Evolutionary conservation across 2,888 invertebrate species (phyloP), one percentile per base, ranked within the genome.

Genomic region (Scaptomyza flava): DNA sequence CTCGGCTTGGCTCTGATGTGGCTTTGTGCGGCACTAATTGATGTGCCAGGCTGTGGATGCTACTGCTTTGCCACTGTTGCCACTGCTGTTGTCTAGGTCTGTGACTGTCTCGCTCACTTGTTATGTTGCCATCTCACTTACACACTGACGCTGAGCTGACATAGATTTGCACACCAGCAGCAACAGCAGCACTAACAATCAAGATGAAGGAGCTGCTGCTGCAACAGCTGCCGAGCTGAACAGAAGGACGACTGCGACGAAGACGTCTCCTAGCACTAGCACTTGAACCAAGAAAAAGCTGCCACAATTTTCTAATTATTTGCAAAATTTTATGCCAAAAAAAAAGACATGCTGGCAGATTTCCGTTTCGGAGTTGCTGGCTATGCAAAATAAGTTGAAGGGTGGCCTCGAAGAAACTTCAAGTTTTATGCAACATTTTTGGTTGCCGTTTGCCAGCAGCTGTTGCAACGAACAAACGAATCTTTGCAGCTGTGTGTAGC

Each of bases 281-380:
- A 61, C 53, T 63, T 57, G 52, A 67, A 59, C 53, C 17, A 41
- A 41, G 68, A 67, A 81, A 72, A 83, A 71, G 65, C 78, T 82
- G 84, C 87, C 87, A 77, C 85, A 85, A 85, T 82, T 85, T 85
- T 85, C 84, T 85, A 85, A 85, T 85, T 85, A 85, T 82, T 85
- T 85, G 82, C 87, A 86, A 82, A 87, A 87, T 87, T 87, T 67
- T 84, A 80, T 87, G 80, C 82, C 79, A 87, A 87, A 87, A 84
- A 84, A 77, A 80, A 77, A 76, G 77, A 69, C 78, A 65, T 66
- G 72, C 74, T 70, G 58, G 66, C 59, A 30, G 53, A 56, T 62
- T 23, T 38, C 47, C 60, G 48, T 52, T 60, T 45, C 12, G 50
- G 47, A n/a, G 53, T 38, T 6, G 9, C 7, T 30, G 54, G 30